Evolutionary conservation across 2,797 vertebrate species (phyloP).

Genomic region (Mus minutoides): DNA sequence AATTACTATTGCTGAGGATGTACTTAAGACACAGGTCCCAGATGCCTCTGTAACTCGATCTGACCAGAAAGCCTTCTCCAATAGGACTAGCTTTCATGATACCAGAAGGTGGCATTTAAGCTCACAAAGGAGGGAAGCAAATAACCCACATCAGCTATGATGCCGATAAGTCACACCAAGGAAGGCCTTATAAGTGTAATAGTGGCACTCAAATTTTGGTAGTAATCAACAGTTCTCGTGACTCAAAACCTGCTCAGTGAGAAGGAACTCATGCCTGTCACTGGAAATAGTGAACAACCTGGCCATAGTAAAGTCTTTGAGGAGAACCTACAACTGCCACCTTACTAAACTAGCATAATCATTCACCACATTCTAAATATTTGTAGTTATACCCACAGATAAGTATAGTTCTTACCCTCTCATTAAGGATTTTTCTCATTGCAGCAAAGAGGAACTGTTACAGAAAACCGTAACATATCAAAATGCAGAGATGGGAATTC

Average conservation of each 20-base stretch:
- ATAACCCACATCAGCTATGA: too few species aligned
- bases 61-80: neutral
- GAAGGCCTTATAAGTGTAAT: neutral
- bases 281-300: neutral
- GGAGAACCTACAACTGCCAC: neutral
- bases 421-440: neutral
- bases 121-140: neutral
- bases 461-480: neutral
- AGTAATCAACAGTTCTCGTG: neutral
- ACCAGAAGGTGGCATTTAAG: neutral
- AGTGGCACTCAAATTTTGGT: neutral
- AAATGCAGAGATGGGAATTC: neutral
- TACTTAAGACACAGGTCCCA: neutral
- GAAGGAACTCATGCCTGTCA: neutral
- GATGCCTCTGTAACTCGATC: neutral
- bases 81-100: neutral
- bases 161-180: neutral
- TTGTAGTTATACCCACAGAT: neutral
- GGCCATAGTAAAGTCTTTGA: neutral
- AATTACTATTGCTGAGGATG: neutral
- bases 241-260: neutral
- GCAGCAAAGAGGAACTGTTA: neutral
- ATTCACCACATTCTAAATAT: neutral
- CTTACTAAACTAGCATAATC: neutral
- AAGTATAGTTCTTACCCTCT: neutral